Percentiles rank a stretch among this genome's conserved stretches.
phyloP scores from a whole-genome alignment of 2,888 invertebrate genomes.

The Apoderus coryli region DNA sequence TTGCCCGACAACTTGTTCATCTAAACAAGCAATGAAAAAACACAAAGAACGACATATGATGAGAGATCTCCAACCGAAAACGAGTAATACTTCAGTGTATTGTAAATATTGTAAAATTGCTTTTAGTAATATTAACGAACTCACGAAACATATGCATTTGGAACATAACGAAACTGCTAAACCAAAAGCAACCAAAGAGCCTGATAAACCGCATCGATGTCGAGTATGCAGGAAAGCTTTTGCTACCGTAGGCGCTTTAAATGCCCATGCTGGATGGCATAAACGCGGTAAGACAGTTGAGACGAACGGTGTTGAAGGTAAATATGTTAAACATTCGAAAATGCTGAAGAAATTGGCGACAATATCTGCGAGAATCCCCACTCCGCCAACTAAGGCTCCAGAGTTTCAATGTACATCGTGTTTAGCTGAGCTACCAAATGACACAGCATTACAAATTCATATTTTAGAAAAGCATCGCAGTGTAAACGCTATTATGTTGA shows the following conservation, averaged over 20 bases:
- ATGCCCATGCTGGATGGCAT: conserved; percentile 47
- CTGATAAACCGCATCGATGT: conserved; percentile 34
- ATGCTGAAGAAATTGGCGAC: conserved; percentile 26
- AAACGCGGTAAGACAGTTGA: conserved; percentile 33
- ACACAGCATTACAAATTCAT: conserved; percentile 30
- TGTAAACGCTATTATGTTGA: conserved; percentile 25
- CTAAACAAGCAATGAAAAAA: too few relatives aligned
- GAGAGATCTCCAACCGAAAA: conserved; percentile 11
- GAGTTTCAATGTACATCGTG: conserved; percentile 26
- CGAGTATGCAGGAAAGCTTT: conserved; percentile 49
- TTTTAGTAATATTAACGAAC: conserved; percentile 20
- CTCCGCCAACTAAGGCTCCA: conserved; percentile 21
- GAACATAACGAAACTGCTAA: conserved; percentile 24
- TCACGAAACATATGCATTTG: conserved; percentile 27
- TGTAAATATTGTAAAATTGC: conserved; percentile 29
- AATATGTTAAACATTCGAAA: conserved; percentile 32
- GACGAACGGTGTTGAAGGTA: conserved; percentile 3
- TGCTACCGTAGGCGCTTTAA: conserved; percentile 42
- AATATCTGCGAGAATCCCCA: conserved; percentile 4
- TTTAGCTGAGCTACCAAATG: conserved; percentile 23
- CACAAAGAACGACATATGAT: conserved; percentile 29
- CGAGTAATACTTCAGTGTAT: conserved; percentile 16
- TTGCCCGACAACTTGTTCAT: too few relatives aligned
- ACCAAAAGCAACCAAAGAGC: conserved; percentile 14
- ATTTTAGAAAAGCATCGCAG: conserved; percentile 29